These are phyloP conservation scores for Leucophora obtusa DNA, from an alignment of 2,888 invertebrate species.

Conservation along the genomic window DNA sequence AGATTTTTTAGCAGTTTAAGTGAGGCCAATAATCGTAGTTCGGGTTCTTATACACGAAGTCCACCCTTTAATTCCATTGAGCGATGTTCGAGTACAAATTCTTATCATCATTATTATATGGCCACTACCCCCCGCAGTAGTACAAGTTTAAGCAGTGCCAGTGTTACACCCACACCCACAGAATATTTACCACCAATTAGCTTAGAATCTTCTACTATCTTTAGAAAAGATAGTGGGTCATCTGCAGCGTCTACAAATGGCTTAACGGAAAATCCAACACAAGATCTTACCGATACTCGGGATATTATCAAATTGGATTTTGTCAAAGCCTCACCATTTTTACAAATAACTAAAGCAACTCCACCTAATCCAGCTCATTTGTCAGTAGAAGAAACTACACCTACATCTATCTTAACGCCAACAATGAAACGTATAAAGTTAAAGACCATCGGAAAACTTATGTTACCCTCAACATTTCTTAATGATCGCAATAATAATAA, in stretches of 20 bases:
- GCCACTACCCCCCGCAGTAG: conserved; percentile 70
- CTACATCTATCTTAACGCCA: conserved; percentile 64
- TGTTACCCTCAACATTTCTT: conserved; percentile 74
- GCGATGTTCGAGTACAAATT: conserved; percentile 67
- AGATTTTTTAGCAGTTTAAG: conserved; percentile 76
- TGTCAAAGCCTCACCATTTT: conserved; percentile 60
- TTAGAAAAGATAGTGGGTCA: conserved; percentile 16
- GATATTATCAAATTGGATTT: conserved; percentile 52
- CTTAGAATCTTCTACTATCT: conserved; percentile 29
- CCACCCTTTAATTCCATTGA: conserved; percentile 68
- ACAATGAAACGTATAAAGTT: conserved; percentile 70
- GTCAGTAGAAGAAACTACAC: conserved; percentile 54
- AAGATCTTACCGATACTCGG: conserved; percentile 43
- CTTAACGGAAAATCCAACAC: too few species aligned
- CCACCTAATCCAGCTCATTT: conserved; percentile 2
- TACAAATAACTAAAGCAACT: conserved; percentile 15
- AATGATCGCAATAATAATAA: conserved; percentile 67
- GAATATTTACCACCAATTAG: conserved; percentile 60
- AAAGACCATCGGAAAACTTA: conserved; percentile 74
- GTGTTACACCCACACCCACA: conserved; percentile 72
- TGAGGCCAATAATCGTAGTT: conserved; percentile 66
- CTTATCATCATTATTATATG: conserved; percentile 56
- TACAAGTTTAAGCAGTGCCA: conserved; percentile 69
- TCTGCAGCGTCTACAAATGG: conserved; percentile 12
- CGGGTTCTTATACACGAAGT: conserved; percentile 67